Conservation (phyloP, 1,140 invertebrate species). For the Hycleus phaleratus region DNA sequence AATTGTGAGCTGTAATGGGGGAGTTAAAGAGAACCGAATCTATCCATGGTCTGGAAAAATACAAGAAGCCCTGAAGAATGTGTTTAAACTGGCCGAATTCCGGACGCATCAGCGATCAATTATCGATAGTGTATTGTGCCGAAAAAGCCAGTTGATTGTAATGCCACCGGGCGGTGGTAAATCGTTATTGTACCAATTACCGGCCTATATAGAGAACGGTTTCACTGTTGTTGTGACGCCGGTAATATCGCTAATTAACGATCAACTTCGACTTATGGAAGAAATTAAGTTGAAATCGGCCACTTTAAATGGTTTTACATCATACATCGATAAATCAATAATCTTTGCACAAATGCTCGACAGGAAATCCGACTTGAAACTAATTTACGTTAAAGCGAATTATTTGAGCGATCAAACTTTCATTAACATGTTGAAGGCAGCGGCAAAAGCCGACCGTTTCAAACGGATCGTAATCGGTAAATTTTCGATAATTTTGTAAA, state of each 20-base stretch:
- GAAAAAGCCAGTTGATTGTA: slow-evolving; percentile 86
- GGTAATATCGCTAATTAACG: slow-evolving; percentile 87
- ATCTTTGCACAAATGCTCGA: slow-evolving; percentile 60
- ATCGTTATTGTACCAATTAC: slow-evolving; percentile 91
- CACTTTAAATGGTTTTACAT: slow-evolving; percentile 23
- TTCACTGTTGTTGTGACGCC: slow-evolving; percentile 93
- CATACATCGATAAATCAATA: slow-evolving; percentile 42
- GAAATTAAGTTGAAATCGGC: slow-evolving; percentile 65
- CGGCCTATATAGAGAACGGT: slow-evolving; percentile 61
- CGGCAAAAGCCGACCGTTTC: slow-evolving; percentile 48
- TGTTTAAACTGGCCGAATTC: slow-evolving; percentile 82
- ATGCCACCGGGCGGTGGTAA: slow-evolving; percentile 99
- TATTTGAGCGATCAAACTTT: slow-evolving; percentile 72
- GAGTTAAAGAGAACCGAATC: too few relatives aligned
- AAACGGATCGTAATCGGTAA: slow-evolving; percentile 50
- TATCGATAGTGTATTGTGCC: slow-evolving; percentile 84
- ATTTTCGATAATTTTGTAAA: slow-evolving; percentile 26
- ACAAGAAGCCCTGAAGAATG: slow-evolving; percentile 60
- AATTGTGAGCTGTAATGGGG: too few relatives aligned
- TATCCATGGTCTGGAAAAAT: slow-evolving; percentile 41
- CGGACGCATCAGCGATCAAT: slow-evolving; percentile 88
- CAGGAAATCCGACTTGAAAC: slow-evolving; percentile 60
- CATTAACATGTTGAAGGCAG: slow-evolving; percentile 46
- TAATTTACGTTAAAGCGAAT: slow-evolving; percentile 95
- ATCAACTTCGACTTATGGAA: slow-evolving; percentile 85